Base-by-base conservation (phyloP, 2,797 vertebrate genomes). In the Gila robusta region DNA sequence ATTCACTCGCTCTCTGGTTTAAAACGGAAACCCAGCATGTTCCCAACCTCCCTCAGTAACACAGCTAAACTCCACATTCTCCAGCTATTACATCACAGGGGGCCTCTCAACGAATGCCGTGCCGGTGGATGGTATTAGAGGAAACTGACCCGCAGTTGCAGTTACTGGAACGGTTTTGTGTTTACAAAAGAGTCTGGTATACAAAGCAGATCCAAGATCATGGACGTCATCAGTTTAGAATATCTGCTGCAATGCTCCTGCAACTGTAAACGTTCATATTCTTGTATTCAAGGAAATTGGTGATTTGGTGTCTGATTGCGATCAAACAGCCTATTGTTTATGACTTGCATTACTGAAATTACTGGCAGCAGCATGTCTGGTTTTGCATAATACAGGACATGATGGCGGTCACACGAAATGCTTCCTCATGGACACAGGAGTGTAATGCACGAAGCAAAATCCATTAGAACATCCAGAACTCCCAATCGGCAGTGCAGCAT, bases 61-160 rank as follows among this genome's bases (percentile, higher is more conserved):
- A 26, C 54, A 11, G 67, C 54, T 85, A 72, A 85, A 73, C 69
- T 66, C 77, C 78, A 86, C 84, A 86, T 86, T 86, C 84, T 74
- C 78, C 56, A 74, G 69, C 79, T 10, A 49, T 86, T 49, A 86
- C 84, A 81, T 86, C 78, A 86, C 56, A 74, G 78, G 78, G 19
- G 49, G 54, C 66, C 76, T 74, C 66, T 70, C 41, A 28, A 12
- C 44, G 23, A 56, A 56, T 32, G 16, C 39, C 70, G 21, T 39
- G 35, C 66, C 67, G 1, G 32, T 47, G 47, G 39, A 72, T 2
- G 56, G 37, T 47, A 23, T 59, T 84, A 37, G 19, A 85, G 28
- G 52, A 79, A 71, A 47, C 49, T 79, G 70, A 81, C 70, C 84
- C 56, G 23, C 69, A 19, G 83, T 37, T 64, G 81, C 71, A 35